A percentile compares a stretch with the other conserved stretches of the same genome.
Conservation (phyloP, 2,888 invertebrate species). For the Listrodromus nycthemerus region DNA sequence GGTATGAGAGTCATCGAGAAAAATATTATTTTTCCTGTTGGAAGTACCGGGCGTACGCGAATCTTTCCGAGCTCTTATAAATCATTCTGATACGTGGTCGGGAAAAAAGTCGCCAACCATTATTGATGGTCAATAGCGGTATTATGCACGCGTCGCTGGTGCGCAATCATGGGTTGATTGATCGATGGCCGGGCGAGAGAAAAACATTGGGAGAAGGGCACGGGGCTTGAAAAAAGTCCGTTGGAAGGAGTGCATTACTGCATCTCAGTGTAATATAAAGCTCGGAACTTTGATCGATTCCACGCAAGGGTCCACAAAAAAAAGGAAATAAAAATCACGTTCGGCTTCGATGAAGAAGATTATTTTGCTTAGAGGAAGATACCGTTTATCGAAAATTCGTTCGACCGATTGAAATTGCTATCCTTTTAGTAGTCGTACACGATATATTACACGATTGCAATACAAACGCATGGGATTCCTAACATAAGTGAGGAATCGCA, state of each 20-base stretch:
- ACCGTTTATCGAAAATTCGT: conserved; percentile 28
- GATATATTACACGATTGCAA: background rate
- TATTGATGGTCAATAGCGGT: conserved; percentile 75
- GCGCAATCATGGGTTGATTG: conserved; percentile 70
- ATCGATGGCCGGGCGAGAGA: conserved; percentile 66
- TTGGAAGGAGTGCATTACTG: conserved; percentile 53
- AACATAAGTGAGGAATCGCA: conserved; percentile 43
- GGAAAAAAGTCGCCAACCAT: conserved; percentile 68
- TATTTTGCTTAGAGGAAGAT: conserved; percentile 3
- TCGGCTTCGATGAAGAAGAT: conserved; percentile 27
- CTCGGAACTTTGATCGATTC: conserved; percentile 60
- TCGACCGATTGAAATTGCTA: conserved; percentile 33
- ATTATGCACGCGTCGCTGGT: conserved; percentile 75
- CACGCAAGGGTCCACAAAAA: conserved; percentile 21
- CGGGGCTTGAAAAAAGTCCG: conserved; percentile 43
- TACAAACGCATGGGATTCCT: conserved; percentile 46
- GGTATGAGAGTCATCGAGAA: background rate
- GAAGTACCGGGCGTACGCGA: conserved; percentile 1
- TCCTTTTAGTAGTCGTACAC: background rate
- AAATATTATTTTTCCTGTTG: conserved; percentile 14
- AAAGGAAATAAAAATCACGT: conserved; percentile 10
- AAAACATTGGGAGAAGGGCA: conserved; percentile 31
- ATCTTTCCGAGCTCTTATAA: conserved; percentile 59
- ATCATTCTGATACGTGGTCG: conserved; percentile 69
- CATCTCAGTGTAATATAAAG: conserved; percentile 40